These are phyloP conservation scores for Nycticryphes semicollaris DNA, from an alignment of 2,113 vertebrate species.

Conservation along the genomic window DNA sequence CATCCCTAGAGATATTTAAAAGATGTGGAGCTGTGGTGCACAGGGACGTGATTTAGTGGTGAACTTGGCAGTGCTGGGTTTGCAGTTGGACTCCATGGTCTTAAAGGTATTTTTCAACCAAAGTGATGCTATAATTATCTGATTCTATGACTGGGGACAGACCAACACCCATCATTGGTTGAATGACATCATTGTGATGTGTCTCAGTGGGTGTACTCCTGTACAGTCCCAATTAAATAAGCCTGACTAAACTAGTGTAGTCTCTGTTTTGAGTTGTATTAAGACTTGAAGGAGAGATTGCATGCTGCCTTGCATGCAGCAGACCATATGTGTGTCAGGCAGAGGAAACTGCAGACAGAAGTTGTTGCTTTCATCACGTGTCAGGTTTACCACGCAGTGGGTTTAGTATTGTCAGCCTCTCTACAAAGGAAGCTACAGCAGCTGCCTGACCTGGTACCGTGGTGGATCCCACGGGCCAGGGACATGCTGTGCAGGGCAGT, in stretches of 20 bases:
- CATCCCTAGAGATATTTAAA: neutral
- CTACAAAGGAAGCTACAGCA: neutral
- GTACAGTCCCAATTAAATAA: neutral
- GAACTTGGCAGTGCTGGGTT: neutral
- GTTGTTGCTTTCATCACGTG: neutral
- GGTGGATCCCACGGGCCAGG: neutral
- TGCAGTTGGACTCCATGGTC: neutral
- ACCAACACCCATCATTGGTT: neutral
- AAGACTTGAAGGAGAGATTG: neutral
- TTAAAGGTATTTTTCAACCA: neutral
- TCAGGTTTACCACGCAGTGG: neutral
- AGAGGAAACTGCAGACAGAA: neutral
- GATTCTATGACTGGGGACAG: neutral
- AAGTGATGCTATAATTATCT: neutral
- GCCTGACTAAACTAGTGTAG: neutral
- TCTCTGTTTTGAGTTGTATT: neutral
- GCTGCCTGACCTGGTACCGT: neutral
- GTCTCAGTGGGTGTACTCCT: neutral
- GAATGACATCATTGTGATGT: neutral
- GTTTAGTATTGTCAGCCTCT: neutral
- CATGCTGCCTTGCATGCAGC: neutral
- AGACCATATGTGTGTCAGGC: neutral
- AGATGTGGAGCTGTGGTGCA: neutral
- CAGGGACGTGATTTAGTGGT: neutral
- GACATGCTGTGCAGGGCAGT: neutral